These are phyloP conservation scores for Zoanthus gigantus DNA, from an alignment of 92 coral and sea anemone genomes.

Conservation along the genomic window DNA sequence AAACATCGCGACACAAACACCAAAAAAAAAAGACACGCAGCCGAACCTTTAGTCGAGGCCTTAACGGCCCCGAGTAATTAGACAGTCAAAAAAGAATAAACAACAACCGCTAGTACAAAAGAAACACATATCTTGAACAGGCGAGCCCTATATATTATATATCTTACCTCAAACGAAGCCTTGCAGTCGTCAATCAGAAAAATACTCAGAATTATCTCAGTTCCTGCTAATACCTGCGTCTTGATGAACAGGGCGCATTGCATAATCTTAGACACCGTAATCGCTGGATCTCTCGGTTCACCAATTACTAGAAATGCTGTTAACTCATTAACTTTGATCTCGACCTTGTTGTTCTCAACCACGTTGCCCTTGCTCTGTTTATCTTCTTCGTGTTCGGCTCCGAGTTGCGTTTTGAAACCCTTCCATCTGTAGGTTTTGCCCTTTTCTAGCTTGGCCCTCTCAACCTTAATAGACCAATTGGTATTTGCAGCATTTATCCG, in stretches of 20 bases:
- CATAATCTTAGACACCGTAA: constrained; percentile 72
- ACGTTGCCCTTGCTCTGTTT: neutral
- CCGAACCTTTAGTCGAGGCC: too few relatives aligned
- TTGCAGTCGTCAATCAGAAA: constrained; percentile 84
- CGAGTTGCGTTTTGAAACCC: neutral
- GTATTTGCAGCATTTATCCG: constrained; percentile 15
- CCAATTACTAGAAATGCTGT: constrained; percentile 64
- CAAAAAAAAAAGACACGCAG: too few relatives aligned
- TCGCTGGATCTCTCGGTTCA: constrained; percentile 30
- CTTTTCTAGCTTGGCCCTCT: neutral
- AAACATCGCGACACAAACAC: too few relatives aligned
- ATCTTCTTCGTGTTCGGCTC: neutral
- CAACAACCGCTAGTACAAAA: too few relatives aligned
- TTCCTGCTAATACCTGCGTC: constrained; percentile 45
- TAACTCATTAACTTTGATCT: constrained; percentile 55
- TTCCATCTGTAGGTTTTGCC: constrained; percentile 25
- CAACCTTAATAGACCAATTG: constrained; percentile 63
- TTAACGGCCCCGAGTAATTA: too few relatives aligned
- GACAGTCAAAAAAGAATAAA: too few relatives aligned
- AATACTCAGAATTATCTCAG: constrained; percentile 42
- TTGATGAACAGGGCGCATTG: constrained; percentile 74
- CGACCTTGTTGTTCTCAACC: constrained; percentile 53
- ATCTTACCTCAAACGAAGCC: constrained; percentile 71
- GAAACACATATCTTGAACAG: too few relatives aligned
- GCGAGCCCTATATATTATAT: too few relatives aligned